Evolutionary conservation across 1,140 invertebrate genomes (phyloP).

Genomic region (Drosophila ironensis): DNA sequence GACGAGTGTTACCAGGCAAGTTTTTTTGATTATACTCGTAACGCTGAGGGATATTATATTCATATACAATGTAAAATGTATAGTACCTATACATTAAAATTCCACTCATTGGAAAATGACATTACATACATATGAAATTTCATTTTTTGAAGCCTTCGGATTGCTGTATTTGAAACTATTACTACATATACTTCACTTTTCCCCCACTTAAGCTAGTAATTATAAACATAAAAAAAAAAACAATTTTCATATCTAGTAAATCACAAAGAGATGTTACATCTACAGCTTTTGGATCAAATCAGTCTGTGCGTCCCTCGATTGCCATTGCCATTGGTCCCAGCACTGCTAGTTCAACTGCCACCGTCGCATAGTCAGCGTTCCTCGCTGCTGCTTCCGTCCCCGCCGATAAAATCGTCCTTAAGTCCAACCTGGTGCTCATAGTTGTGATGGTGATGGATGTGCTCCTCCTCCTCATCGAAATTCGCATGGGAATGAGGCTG

Average conservation of each 20-base stretch:
- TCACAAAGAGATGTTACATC: constrained; percentile 10
- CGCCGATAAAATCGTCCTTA: constrained; percentile 43
- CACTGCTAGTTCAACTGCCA: too few relatives aligned
- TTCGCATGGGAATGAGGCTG: constrained; percentile 18
- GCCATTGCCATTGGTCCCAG: too few relatives aligned
- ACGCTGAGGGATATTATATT: too few relatives aligned
- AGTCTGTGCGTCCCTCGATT: constrained; percentile 19
- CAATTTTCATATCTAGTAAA: constrained; percentile 18
- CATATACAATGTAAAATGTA: too few relatives aligned
- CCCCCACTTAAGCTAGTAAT: constrained; percentile 16
- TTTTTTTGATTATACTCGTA: too few relatives aligned
- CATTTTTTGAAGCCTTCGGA: not conserved
- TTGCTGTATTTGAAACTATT: constrained; percentile 14
- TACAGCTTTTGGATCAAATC: constrained; percentile 29
- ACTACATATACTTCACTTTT: constrained; percentile 4
- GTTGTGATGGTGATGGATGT: constrained; percentile 76
- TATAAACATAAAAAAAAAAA: constrained; percentile 15
- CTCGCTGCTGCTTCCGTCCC: constrained; percentile 58
- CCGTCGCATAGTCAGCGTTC: constrained; percentile 48
- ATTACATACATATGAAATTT: too few relatives aligned
- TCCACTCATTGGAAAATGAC: too few relatives aligned
- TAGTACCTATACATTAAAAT: too few relatives aligned
- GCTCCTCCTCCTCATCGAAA: constrained; percentile 68
- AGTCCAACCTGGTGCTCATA: constrained; percentile 69
- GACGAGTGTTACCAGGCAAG: too few relatives aligned